Evolutionary conservation across 1,140 invertebrate genomes (phyloP), one percentile per base, ranked within the genome.

Genomic region (Ips typographus): DNA sequence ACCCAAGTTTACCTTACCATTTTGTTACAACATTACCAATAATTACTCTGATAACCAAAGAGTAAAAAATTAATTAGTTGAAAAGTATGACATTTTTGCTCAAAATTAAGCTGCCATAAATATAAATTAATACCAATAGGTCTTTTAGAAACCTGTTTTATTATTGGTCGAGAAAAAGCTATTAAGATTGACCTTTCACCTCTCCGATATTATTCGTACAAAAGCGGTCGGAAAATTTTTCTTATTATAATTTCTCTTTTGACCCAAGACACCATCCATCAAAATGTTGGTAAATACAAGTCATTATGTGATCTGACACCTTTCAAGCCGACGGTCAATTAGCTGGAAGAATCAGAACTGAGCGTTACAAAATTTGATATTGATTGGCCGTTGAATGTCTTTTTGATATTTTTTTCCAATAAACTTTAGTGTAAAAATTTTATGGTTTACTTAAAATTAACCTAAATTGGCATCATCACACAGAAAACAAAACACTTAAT

Each of bases 321-420:
- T 62, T 62, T 62, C 41, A 51, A 62, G 43, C 51, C 51, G 49
- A 7, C 0, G 60, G 44, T 62, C 60, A 62, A 62, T 62, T 62
- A 62, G 60, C 51, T 62, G 1, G 60, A 62, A 62, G 55, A 7
- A 57, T 38, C 7, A 2, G 55, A 57, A 49, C 22, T 47, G 40
- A 40, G 38, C 40, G 57, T 39, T 43, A 4, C 44, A 22, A 59
- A 43, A n/a, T 38, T 37, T 53, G 51, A 8, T 53, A 53, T 53
- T 53, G 51, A 53, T 36, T 53, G 51, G 22, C 22, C 51, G 8
- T 36, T 36, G 37, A 36, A 53, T 8, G 51, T 3, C 4, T n/a
- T 47, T 4, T 47, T 47, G 4, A n/a, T 4, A 22, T 22, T 22
- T 22, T 22, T 22, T 22, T 22, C 22, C 22, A 22, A 22, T 22